These are phyloP conservation scores for Aurelia sp. DNA, from an alignment of 30 jellyfish, hydroid and myxozoan species.

Conservation along the genomic window DNA sequence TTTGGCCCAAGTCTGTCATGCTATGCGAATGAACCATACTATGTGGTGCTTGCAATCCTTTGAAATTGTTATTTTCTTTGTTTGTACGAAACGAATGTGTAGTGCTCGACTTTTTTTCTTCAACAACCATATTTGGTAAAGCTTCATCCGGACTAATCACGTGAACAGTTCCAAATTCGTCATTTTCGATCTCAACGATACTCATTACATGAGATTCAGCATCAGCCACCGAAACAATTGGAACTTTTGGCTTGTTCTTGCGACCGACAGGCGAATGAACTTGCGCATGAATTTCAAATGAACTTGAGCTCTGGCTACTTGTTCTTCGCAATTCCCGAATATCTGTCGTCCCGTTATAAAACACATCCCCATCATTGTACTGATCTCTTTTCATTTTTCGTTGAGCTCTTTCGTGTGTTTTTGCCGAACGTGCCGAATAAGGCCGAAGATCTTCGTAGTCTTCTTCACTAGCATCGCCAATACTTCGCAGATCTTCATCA, in stretches of 20 bases:
- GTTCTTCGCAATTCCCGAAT: slow-evolving; percentile 47
- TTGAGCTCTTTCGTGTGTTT: slow-evolving; percentile 7
- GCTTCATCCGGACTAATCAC: slow-evolving; percentile 55
- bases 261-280: slow-evolving; percentile 47
- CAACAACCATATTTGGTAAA: slow-evolving; percentile 70
- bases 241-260: slow-evolving; percentile 7
- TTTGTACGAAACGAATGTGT: slow-evolving; percentile 37
- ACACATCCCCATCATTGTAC: not conserved
- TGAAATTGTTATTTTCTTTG: slow-evolving; percentile 22
- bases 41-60: slow-evolving; percentile 17
- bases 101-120: slow-evolving; percentile 1
- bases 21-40: slow-evolving; percentile 61
- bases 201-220: slow-evolving; percentile 49
- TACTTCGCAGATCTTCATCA: slow-evolving; percentile 24
- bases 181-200: slow-evolving; percentile 56
- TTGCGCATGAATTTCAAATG: slow-evolving; percentile 66
- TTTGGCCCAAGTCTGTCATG: slow-evolving; percentile 50
- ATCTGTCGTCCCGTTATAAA: slow-evolving; percentile 3
- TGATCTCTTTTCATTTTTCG: not conserved
- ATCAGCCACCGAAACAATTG: slow-evolving; percentile 10
- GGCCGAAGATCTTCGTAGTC: slow-evolving; percentile 53
- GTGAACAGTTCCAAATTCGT: slow-evolving; percentile 59
- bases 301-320: slow-evolving; percentile 74
- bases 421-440: slow-evolving; percentile 54
- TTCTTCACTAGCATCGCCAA: slow-evolving; percentile 25